These are phyloP conservation scores for Parus major DNA, from an alignment of 2,113 vertebrate genomes.

Conservation along the genomic window DNA sequence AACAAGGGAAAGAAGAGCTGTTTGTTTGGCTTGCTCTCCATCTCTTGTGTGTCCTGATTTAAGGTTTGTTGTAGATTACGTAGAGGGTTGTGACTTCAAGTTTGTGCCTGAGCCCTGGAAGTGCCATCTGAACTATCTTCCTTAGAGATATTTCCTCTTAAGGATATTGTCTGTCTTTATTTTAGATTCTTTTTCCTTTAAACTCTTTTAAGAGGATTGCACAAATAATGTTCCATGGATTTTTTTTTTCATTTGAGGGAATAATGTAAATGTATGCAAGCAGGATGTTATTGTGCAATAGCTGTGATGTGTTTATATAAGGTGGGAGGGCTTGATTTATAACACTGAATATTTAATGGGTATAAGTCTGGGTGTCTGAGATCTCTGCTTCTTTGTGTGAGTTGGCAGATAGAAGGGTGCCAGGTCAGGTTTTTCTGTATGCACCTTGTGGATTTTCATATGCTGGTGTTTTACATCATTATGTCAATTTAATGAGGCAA, in stretches of 20 bases:
- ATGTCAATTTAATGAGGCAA: background rate
- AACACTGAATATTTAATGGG: conserved; percentile 26
- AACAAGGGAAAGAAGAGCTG: background rate
- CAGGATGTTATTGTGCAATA: conserved; percentile 34
- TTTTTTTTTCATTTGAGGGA: background rate
- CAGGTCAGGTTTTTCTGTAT: background rate
- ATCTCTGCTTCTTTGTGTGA: background rate
- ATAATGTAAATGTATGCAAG: conserved; percentile 13
- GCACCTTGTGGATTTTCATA: background rate
- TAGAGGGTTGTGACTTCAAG: background rate
- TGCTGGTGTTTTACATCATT: background rate
- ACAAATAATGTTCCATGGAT: background rate
- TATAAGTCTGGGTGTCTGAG: conserved; percentile 33
- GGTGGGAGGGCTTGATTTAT: conserved; percentile 63
- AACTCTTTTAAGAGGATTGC: background rate
- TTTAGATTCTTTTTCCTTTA: background rate
- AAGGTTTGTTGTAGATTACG: background rate
- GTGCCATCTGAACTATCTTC: background rate
- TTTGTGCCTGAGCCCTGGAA: background rate
- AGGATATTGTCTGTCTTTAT: background rate
- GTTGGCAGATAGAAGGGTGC: background rate
- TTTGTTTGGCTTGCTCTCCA: background rate
- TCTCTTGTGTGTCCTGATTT: background rate
- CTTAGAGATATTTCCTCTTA: background rate
- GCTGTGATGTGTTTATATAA: conserved; percentile 30